phyloP scores from a whole-genome alignment of 2,888 invertebrate genomes.

The Drosophila phalerata region DNA sequence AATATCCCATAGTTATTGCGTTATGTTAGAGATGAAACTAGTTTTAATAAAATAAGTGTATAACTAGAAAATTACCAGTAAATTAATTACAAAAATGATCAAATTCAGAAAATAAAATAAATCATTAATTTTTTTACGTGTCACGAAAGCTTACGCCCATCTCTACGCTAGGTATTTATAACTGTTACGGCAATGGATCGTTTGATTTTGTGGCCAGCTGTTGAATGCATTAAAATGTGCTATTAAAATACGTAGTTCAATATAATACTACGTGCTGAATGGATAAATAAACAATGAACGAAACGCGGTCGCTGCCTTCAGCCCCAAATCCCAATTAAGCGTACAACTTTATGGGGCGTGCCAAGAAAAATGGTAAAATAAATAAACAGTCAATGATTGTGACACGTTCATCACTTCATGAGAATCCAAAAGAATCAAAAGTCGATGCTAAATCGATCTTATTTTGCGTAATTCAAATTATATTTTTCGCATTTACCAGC shows the following conservation, averaged over 20 bases:
- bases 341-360: slow-evolving; percentile 15
- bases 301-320: slow-evolving; percentile 25
- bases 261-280: slow-evolving; percentile 54
- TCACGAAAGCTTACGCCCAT: slow-evolving; percentile 12
- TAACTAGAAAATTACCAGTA: not conserved
- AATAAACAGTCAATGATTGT: slow-evolving; percentile 11
- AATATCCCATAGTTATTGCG: slow-evolving; percentile 45
- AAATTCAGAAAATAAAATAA: not conserved
- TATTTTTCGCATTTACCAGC: slow-evolving; percentile 32
- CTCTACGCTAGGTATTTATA: slow-evolving; percentile 15
- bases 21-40: not conserved
- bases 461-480: slow-evolving; percentile 36
- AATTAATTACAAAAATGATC: not conserved
- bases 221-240: slow-evolving; percentile 43
- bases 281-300: slow-evolving; percentile 49
- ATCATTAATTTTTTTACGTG: not conserved
- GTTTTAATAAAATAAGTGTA: not conserved
- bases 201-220: slow-evolving; percentile 47
- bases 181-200: slow-evolving; percentile 24
- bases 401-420: slow-evolving; percentile 31
- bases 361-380: slow-evolving; percentile 5
- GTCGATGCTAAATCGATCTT: slow-evolving; percentile 18
- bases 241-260: slow-evolving; percentile 39
- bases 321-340: slow-evolving; percentile 25
- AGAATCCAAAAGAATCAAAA: not conserved